Evolutionary conservation across 2,797 vertebrate species (phyloP).

Genomic region (Alexandromys oeconomus): DNA sequence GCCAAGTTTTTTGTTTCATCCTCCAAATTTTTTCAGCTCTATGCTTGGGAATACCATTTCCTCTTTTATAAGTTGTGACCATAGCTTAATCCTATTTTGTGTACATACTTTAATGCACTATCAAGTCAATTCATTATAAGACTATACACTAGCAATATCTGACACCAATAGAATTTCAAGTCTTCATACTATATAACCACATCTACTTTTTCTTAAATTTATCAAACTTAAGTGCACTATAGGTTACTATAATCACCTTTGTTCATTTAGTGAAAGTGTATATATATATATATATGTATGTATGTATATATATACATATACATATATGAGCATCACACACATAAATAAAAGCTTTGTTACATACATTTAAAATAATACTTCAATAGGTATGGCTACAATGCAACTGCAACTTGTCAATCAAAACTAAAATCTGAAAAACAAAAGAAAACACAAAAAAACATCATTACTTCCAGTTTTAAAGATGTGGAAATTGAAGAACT

Average conservation of each 20-base stretch:
- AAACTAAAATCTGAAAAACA: slow-evolving; percentile 22
- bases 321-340: too few species aligned
- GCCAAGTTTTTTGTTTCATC: not conserved
- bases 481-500: not conserved
- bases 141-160: not conserved
- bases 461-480: slow-evolving; percentile 29
- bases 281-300: too few species aligned
- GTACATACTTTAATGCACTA: not conserved
- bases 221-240: not conserved
- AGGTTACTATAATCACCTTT: not conserved
- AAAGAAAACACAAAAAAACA: not conserved
- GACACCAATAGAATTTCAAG: slow-evolving; percentile 9
- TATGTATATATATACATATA: too few species aligned
- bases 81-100: not conserved
- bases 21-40: not conserved
- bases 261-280: not conserved
- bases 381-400: not conserved
- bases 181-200: not conserved
- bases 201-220: not conserved
- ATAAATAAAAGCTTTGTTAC: not conserved
- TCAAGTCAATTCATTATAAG: not conserved
- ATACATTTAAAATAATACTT: slow-evolving; percentile 25
- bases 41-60: not conserved
- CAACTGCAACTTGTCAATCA: not conserved
- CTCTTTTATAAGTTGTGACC: not conserved